Conservation (phyloP, 2,113 vertebrate species). For the Acrocephalus kingi region DNA sequence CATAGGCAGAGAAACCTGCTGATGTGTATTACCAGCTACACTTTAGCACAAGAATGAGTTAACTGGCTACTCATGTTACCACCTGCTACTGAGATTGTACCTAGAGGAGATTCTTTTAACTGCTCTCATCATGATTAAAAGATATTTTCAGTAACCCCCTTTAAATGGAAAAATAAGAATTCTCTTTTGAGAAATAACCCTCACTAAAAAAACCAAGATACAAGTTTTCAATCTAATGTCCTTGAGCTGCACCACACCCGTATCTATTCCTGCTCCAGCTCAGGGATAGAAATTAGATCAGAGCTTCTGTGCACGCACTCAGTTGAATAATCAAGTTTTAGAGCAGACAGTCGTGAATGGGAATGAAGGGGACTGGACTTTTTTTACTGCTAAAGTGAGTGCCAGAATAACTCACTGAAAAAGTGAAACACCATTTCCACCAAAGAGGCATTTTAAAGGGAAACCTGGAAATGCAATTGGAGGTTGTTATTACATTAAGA, state of each 20-base stretch:
- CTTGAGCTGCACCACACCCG: background rate
- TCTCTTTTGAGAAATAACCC: background rate
- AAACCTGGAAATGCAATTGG: background rate
- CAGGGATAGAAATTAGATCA: background rate
- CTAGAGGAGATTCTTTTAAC: background rate
- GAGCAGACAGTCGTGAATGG: background rate
- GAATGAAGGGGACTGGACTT: background rate
- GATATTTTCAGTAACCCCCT: background rate
- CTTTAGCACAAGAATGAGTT: background rate
- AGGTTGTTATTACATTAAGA: background rate
- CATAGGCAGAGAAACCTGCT: background rate
- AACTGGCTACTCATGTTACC: background rate
- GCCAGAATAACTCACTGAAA: background rate
- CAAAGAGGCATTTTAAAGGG: background rate
- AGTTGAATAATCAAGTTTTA: slow-evolving; percentile 14
- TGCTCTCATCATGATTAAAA: background rate
- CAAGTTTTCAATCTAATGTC: background rate
- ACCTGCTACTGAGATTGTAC: background rate
- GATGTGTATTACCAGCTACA: background rate
- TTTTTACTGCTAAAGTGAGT: background rate
- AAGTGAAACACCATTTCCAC: background rate
- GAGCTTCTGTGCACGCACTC: background rate
- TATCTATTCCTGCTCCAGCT: background rate
- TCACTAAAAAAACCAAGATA: background rate
- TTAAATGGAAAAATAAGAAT: background rate